phyloP scores from a whole-genome alignment of 2,797 vertebrate species.

The Pelobates cultripes region DNA sequence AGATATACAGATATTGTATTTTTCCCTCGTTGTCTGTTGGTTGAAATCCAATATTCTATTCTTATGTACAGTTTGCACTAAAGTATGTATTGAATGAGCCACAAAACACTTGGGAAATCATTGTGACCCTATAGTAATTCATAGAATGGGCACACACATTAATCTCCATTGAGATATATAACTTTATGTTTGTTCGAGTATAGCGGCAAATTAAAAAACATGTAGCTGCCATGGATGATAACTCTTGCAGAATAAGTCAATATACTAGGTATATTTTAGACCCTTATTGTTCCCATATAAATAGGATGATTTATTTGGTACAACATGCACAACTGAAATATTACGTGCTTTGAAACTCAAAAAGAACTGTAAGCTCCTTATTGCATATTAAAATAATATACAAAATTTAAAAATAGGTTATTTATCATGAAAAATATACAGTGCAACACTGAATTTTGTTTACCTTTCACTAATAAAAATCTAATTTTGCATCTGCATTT shows the following conservation, averaged over 20 bases:
- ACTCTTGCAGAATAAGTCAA: slow-evolving; percentile 3
- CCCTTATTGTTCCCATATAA: background rate
- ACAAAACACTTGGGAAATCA: slow-evolving; percentile 45
- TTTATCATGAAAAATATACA: no score
- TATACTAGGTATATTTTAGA: background rate
- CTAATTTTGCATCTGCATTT: no score
- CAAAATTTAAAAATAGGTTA: no score
- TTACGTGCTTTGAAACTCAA: background rate
- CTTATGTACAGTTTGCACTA: slow-evolving; percentile 5
- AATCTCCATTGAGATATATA: slow-evolving; percentile 16
- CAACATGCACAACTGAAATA: background rate
- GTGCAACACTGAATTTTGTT: no score
- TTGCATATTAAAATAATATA: no score
- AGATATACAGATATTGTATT: background rate
- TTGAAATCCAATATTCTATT: slow-evolving; percentile 9
- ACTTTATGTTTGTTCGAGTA: slow-evolving; percentile 20
- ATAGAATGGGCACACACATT: slow-evolving; percentile 39
- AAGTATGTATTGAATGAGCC: slow-evolving; percentile 16
- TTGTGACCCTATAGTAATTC: slow-evolving; percentile 19
- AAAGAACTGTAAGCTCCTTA: background rate
- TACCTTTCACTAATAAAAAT: no score
- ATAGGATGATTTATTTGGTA: slow-evolving; percentile 1
- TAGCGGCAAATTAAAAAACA: slow-evolving; percentile 7
- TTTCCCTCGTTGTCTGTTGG: background rate
- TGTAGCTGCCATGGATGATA: slow-evolving; percentile 1